A percentile compares a stretch with the other conserved stretches of the same genome.
Conservation (phyloP, 2,797 vertebrate species). For the Passerculus sandwichensis region DNA sequence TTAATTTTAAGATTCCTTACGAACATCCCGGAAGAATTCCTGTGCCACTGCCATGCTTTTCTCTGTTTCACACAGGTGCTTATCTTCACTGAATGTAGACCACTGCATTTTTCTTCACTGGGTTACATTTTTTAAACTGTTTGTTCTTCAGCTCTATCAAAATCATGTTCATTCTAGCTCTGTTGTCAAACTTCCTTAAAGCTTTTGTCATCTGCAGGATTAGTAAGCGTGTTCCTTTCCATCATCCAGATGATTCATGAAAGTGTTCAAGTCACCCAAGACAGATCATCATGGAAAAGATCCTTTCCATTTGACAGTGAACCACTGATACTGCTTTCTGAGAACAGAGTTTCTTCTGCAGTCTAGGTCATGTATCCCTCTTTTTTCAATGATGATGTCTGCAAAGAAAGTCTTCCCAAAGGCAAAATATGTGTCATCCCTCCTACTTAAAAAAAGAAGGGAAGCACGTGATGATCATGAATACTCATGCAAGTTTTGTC, state of each 20-base stretch:
- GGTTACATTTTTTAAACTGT: background rate
- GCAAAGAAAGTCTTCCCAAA: background rate
- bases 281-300: slow-evolving; percentile 18
- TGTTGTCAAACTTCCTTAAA: slow-evolving; percentile 7
- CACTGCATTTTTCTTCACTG: background rate
- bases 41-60: background rate
- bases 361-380: background rate
- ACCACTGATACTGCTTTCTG: background rate
- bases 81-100: background rate
- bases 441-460: background rate
- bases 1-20: background rate
- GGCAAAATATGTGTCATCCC: background rate
- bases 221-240: slow-evolving; percentile 29
- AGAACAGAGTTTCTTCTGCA: background rate
- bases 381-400: background rate
- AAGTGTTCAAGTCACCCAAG: background rate
- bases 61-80: background rate
- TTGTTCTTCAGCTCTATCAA: background rate
- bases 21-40: background rate
- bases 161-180: background rate
- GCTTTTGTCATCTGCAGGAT: slow-evolving; percentile 36
- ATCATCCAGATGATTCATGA: slow-evolving; percentile 28
- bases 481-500: background rate
- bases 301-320: slow-evolving; percentile 14
- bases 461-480: background rate